Conservation (phyloP, 2,113 vertebrate species). For the Rhegmatorhina hoffmannsi region DNA sequence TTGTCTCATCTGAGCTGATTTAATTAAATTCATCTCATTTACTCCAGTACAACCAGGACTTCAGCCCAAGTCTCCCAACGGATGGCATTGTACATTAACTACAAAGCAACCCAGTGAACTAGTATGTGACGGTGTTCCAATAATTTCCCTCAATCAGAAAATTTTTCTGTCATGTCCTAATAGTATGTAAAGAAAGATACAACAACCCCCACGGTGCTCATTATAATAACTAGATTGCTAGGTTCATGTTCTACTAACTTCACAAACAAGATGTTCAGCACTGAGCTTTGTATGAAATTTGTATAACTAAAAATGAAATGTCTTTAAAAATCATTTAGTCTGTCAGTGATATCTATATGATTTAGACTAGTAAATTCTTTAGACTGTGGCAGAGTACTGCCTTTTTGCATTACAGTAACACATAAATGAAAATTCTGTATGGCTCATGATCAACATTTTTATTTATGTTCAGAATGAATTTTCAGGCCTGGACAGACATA, state of each 20-base stretch:
- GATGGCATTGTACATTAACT: not conserved
- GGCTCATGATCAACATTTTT: not conserved
- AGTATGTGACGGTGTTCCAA: not conserved
- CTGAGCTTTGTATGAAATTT: not conserved
- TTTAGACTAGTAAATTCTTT: not conserved
- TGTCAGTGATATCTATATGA: not conserved
- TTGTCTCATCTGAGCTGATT: not conserved
- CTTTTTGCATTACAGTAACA: not conserved
- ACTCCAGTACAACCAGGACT: not conserved
- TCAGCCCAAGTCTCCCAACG: not conserved
- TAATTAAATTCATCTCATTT: not conserved
- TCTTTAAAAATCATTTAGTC: not conserved
- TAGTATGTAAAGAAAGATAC: not conserved
- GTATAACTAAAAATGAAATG: not conserved
- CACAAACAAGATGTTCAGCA: not conserved
- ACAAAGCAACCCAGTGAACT: not conserved
- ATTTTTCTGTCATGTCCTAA: not conserved
- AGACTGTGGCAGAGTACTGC: not conserved
- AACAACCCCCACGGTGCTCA: not conserved
- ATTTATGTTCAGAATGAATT: not conserved
- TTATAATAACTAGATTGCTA: not conserved
- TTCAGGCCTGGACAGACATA: not conserved
- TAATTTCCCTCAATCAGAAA: not conserved
- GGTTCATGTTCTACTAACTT: not conserved
- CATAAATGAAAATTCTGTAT: not conserved